phyloP scores from a whole-genome alignment of 2,888 invertebrate genomes.

The Eupithecia subumbrata region DNA sequence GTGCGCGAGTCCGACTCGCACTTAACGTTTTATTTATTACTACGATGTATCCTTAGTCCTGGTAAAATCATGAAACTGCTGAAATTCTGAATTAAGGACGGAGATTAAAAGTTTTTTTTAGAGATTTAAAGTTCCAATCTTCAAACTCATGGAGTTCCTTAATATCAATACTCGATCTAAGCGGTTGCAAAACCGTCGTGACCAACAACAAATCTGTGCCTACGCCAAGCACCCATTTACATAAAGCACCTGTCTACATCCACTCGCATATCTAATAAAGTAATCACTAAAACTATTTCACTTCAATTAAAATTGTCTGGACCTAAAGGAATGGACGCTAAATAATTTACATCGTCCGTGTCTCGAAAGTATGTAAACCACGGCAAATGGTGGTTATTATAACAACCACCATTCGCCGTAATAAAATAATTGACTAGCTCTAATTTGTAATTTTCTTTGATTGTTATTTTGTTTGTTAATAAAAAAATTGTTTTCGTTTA shows the following conservation, averaged over 20 bases:
- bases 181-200: slow-evolving; percentile 59
- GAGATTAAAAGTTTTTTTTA: no score
- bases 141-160: no score
- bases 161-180: background rate
- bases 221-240: slow-evolving; percentile 55
- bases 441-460: no score
- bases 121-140: no score
- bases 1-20: no score
- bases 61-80: background rate
- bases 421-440: no score
- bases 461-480: no score
- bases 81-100: background rate
- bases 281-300: slow-evolving; percentile 52
- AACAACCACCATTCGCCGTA: no score
- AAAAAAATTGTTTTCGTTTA: no score
- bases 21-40: no score
- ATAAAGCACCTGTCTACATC: slow-evolving; percentile 65
- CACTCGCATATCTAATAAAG: slow-evolving; percentile 60
- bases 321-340: background rate
- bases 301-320: slow-evolving; percentile 9
- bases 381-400: background rate
- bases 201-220: slow-evolving; percentile 40
- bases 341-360: background rate
- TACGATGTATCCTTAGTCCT: background rate
- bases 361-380: background rate